Percentiles rank a stretch among this genome's conserved stretches.
Conservation (phyloP, 2,888 invertebrate species). For the Cataglyphis rosenhaueri region DNA sequence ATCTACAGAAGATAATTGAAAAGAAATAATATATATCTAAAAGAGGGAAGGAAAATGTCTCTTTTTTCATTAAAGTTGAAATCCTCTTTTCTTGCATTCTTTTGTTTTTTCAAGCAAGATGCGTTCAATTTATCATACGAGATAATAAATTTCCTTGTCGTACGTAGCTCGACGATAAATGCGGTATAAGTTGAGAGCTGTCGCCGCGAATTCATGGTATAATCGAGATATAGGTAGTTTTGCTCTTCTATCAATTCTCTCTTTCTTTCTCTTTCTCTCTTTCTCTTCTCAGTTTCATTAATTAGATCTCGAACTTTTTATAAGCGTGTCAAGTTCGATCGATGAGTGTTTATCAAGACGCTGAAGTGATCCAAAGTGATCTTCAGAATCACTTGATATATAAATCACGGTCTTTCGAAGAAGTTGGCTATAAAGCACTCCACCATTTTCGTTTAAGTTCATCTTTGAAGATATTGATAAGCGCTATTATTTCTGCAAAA, state of each 20-base stretch:
- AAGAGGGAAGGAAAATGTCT: neutral
- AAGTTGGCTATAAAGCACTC: neutral
- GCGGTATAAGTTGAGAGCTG: conserved; percentile 20
- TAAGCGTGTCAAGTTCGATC: conserved; percentile 41
- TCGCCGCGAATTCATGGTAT: conserved; percentile 8
- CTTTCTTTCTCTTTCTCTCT: neutral
- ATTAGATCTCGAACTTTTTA: conserved; percentile 51
- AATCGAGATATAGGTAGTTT: conserved; percentile 20
- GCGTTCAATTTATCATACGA: conserved; percentile 1
- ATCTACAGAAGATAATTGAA: neutral
- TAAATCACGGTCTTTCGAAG: conserved; percentile 30
- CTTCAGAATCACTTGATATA: conserved; percentile 17
- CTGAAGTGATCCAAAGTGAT: neutral
- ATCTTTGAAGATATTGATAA: conserved; percentile 22
- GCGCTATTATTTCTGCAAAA: neutral
- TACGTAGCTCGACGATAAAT: conserved; percentile 1
- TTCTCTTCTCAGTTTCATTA: conserved; percentile 36
- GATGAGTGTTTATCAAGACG: conserved; percentile 39
- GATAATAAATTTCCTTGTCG: conserved; percentile 22
- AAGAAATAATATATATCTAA: neutral
- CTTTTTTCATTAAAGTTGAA: neutral
- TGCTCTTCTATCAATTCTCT: conserved; percentile 34
- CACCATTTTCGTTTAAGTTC: neutral
- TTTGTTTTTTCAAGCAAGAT: neutral
- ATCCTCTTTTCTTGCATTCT: conserved; percentile 9